Evolutionary conservation across 2,113 vertebrate species (phyloP).

Genomic region (Nannospalax galili): DNA sequence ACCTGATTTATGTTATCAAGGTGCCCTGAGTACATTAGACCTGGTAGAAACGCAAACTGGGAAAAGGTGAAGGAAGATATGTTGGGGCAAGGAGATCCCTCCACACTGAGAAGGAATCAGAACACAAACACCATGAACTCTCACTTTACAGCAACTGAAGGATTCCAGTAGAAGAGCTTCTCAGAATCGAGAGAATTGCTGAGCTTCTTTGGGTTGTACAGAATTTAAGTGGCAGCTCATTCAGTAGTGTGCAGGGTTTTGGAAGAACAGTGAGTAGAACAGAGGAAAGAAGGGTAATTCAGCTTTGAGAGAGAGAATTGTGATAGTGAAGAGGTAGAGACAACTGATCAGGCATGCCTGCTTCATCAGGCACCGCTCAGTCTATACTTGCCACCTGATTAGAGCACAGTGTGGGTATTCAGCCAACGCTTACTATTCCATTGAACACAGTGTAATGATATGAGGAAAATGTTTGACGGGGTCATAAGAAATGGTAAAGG

Average conservation of each 20-base stretch:
- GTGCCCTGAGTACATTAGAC: not conserved
- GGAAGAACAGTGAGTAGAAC: not conserved
- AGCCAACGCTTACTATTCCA: not conserved
- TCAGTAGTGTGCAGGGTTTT: not conserved
- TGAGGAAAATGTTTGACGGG: not conserved
- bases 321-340: not conserved
- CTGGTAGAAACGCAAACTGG: not conserved
- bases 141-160: not conserved
- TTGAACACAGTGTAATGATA: not conserved
- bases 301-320: not conserved
- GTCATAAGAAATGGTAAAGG: not conserved
- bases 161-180: not conserved
- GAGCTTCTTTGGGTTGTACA: not conserved
- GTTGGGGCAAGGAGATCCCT: not conserved
- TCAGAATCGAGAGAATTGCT: not conserved
- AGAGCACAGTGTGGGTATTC: not conserved
- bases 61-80: not conserved
- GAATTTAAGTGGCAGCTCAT: not conserved
- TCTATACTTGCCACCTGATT: not conserved
- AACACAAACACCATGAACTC: not conserved
- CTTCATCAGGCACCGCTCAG: not conserved
- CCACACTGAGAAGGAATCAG: not conserved
- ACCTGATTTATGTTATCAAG: not conserved
- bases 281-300: not conserved
- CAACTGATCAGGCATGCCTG: not conserved